Evolutionary conservation across 2,797 vertebrate genomes (phyloP).

Genomic region (Phataginus tetradactyla): DNA sequence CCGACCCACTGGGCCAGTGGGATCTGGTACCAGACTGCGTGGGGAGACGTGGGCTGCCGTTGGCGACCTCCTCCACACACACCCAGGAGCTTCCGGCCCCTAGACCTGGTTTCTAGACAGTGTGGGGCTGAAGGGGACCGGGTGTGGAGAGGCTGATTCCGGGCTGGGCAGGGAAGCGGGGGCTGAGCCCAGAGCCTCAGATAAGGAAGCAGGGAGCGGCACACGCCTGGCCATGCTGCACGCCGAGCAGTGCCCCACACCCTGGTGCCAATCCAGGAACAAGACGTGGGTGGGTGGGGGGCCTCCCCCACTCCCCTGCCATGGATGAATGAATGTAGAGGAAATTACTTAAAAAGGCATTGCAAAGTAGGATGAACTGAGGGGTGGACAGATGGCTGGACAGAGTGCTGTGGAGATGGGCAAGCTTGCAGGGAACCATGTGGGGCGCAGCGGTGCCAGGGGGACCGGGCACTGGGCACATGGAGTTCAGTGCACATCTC

Average conservation of each 20-base stretch:
- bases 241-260: too few relatives aligned
- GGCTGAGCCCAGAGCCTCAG: neutral
- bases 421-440: accelerated
- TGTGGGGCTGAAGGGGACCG: accelerated
- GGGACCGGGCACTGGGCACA: accelerated
- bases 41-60: accelerated
- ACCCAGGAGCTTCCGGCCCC: neutral
- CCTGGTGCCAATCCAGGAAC: too few relatives aligned
- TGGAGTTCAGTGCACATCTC: neutral
- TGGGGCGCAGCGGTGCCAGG: accelerated
- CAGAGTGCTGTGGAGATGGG: neutral
- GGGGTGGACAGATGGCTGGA: neutral
- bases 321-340: accelerated
- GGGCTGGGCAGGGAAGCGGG: neutral
- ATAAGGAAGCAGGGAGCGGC: neutral
- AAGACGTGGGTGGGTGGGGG: neutral
- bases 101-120: neutral
- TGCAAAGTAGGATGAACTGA: neutral
- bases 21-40: too few relatives aligned
- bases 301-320: neutral
- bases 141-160: accelerated
- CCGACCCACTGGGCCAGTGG: too few relatives aligned
- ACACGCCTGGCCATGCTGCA: too few relatives aligned
- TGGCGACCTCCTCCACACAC: accelerated
- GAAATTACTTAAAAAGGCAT: neutral